phyloP scores from a whole-genome alignment of 2,113 vertebrate species.

The Chlamydotis undulata region DNA sequence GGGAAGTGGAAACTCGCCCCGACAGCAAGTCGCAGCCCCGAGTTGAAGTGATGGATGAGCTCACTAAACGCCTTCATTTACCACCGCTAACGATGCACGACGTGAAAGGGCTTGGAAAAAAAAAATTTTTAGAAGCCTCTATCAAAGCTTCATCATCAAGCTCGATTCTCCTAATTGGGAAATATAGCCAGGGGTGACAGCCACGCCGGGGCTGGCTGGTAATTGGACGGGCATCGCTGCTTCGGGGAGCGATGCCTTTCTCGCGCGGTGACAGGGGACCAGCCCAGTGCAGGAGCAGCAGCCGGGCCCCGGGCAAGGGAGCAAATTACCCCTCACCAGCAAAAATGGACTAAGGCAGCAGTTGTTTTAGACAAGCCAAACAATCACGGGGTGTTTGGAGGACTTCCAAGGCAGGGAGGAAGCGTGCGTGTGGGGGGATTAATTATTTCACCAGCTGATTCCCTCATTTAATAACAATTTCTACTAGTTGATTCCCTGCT shows the following conservation, averaged over 20 bases:
- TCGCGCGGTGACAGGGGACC: neutral
- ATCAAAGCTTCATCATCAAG: neutral
- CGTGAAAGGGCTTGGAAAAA: neutral
- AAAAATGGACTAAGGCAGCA: neutral
- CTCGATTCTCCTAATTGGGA: neutral
- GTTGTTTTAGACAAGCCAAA: neutral
- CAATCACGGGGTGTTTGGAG: neutral
- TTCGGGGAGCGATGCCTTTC: neutral
- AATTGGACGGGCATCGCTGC: neutral
- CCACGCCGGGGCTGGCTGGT: neutral
- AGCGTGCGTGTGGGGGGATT: accelerated
- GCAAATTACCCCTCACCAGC: neutral
- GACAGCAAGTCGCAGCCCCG: neutral
- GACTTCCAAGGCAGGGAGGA: neutral
- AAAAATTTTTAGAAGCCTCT: neutral
- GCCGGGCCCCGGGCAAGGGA: neutral
- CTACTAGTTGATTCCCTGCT: neutral
- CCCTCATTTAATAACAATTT: neutral
- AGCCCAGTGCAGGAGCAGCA: neutral
- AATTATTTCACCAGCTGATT: neutral
- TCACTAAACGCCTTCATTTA: slow-evolving; percentile 13
- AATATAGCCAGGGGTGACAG: neutral
- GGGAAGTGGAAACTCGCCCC: neutral
- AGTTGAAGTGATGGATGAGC: neutral
- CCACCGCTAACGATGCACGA: neutral